These are phyloP conservation scores for Cerastis leucographa DNA, from an alignment of 2,888 invertebrate genomes.

Conservation along the genomic window DNA sequence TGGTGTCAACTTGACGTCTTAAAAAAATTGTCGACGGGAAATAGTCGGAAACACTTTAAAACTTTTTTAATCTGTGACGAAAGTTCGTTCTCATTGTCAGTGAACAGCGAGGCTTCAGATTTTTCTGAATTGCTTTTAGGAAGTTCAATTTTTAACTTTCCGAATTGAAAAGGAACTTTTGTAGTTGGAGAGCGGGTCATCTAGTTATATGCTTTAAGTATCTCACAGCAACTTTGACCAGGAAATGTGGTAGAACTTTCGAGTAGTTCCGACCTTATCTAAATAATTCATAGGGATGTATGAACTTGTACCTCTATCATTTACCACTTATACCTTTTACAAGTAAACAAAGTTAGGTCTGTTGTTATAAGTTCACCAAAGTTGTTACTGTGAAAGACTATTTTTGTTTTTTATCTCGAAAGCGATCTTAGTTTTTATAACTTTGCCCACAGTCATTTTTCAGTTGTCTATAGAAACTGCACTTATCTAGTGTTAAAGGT, in stretches of 20 bases:
- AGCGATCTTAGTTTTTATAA: constrained; percentile 16
- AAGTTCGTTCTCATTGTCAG: constrained; percentile 71
- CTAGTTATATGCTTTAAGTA: constrained; percentile 69
- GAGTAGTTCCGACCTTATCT: constrained; percentile 27
- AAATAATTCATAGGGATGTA: constrained; percentile 12
- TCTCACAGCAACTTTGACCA: constrained; percentile 60
- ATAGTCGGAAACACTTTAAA: constrained; percentile 73
- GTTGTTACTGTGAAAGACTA: constrained; percentile 22
- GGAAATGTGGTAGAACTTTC: constrained; percentile 42
- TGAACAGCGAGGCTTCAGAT: constrained; percentile 68
- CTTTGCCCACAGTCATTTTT: constrained; percentile 7
- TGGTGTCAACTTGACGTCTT: constrained; percentile 22
- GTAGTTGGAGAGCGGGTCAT: constrained; percentile 66
- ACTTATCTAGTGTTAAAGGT: constrained; percentile 24
- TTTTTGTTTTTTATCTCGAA: constrained; percentile 3
- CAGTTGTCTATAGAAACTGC: constrained; percentile 29
- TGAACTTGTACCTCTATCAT: not conserved
- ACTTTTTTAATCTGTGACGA: constrained; percentile 80
- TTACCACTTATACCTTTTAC: constrained; percentile 16
- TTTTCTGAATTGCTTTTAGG: constrained; percentile 74
- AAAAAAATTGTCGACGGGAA: constrained; percentile 62
- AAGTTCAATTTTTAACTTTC: constrained; percentile 75
- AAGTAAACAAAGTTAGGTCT: constrained; percentile 22
- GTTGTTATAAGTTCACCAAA: constrained; percentile 30
- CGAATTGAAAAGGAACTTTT: constrained; percentile 71